phyloP scores from a whole-genome alignment of 30 jellyfish, hydroid and myxozoan species.

The Hydractinia echinata region DNA sequence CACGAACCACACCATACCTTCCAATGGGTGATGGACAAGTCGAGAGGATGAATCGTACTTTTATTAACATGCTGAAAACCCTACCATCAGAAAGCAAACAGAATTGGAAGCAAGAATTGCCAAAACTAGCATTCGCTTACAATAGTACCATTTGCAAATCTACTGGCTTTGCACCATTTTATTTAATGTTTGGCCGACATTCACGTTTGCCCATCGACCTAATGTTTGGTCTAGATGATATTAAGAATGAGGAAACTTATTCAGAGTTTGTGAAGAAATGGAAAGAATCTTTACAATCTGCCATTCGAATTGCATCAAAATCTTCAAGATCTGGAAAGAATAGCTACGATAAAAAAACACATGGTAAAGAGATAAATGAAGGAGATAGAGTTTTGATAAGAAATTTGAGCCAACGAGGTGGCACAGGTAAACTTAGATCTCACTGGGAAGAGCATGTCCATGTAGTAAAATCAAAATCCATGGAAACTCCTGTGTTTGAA shows the following conservation, averaged over 20 bases:
- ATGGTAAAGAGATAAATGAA: too few relatives aligned
- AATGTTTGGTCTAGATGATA: constrained; percentile 15
- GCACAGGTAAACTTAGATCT: constrained; percentile 35
- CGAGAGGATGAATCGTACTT: constrained; percentile 6
- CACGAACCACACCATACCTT: constrained; percentile 25
- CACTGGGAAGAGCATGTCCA: constrained; percentile 31
- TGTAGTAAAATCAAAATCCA: constrained; percentile 6
- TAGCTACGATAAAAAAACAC: too few relatives aligned
- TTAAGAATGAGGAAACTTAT: neutral
- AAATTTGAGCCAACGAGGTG: too few relatives aligned
- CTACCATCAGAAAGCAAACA: too few relatives aligned
- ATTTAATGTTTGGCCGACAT: constrained; percentile 30
- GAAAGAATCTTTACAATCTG: too few relatives aligned
- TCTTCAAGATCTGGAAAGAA: too few relatives aligned
- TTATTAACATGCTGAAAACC: too few relatives aligned
- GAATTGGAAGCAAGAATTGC: neutral
- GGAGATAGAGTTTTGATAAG: too few relatives aligned
- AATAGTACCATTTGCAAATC: constrained; percentile 24
- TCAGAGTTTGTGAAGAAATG: too few relatives aligned
- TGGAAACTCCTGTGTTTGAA: constrained; percentile 17
- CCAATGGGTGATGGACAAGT: neutral
- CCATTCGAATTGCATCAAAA: too few relatives aligned
- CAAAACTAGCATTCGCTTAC: neutral
- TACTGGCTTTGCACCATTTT: constrained; percentile 46
- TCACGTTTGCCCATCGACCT: constrained; percentile 42